These are phyloP conservation scores for Antrozous pallidus DNA, from an alignment of 2,797 vertebrate genomes.

Conservation along the genomic window DNA sequence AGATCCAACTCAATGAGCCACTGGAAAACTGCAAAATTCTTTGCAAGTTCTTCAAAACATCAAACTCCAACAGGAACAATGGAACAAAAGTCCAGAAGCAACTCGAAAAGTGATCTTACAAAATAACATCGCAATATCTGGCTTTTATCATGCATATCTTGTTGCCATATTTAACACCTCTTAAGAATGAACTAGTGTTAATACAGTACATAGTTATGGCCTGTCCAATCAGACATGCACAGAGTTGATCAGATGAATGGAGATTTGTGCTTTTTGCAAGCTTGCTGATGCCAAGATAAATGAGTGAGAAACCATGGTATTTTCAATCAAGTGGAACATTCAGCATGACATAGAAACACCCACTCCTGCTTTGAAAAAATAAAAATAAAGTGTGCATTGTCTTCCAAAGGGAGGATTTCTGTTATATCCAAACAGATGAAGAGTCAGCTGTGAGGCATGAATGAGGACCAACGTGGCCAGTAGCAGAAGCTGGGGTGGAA, in stretches of 20 bases:
- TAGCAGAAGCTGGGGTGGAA: neutral
- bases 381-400: conserved; percentile 29
- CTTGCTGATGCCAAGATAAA: conserved; percentile 4
- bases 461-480: neutral
- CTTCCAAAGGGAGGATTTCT: conserved; percentile 28
- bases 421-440: neutral
- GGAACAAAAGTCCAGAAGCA: neutral
- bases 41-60: conserved; percentile 9
- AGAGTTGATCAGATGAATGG: neutral
- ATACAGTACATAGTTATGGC: neutral
- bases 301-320: neutral
- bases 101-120: neutral
- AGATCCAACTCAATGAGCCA: neutral
- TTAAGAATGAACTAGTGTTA: neutral
- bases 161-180: neutral
- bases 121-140: neutral
- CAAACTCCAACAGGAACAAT: neutral
- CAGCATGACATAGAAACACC: neutral
- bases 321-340: conserved; percentile 17
- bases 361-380: neutral
- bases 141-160: neutral
- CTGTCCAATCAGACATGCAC: neutral
- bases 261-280: neutral
- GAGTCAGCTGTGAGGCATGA: conserved; percentile 35
- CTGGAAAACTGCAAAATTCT: conserved; percentile 7